phyloP scores from a whole-genome alignment of 2,888 invertebrate genomes.

The Epinotia demarniana region DNA sequence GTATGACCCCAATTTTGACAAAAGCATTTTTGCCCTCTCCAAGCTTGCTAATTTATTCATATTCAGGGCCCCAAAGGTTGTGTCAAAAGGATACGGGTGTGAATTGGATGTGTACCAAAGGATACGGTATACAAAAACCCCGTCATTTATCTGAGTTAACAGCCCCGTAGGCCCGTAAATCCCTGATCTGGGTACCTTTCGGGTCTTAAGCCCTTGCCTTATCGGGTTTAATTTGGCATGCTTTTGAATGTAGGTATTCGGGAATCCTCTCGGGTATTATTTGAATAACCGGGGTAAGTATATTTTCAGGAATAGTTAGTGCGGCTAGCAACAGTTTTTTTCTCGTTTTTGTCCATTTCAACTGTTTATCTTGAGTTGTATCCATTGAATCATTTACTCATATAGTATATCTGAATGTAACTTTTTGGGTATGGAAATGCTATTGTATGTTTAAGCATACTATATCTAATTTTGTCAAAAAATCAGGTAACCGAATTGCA shows the following conservation, averaged over 20 bases:
- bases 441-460: no score
- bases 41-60: background rate
- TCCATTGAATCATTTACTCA: no score
- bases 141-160: slow-evolving; percentile 32
- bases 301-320: background rate
- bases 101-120: slow-evolving; percentile 19
- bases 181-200: slow-evolving; percentile 31
- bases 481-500: no score
- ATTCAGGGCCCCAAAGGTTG: background rate
- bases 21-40: background rate
- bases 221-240: slow-evolving; percentile 32
- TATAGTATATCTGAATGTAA: no score
- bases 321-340: no score
- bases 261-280: background rate
- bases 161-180: slow-evolving; percentile 19
- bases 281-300: background rate
- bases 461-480: no score
- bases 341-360: no score
- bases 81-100: slow-evolving; percentile 14
- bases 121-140: slow-evolving; percentile 24
- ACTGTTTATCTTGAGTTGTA: no score
- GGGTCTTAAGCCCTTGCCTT: slow-evolving; percentile 20
- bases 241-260: slow-evolving; percentile 20
- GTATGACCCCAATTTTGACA: background rate
- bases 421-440: no score